Conservation (phyloP, 2,113 vertebrate genomes). For the Odocoileus virginianus region DNA sequence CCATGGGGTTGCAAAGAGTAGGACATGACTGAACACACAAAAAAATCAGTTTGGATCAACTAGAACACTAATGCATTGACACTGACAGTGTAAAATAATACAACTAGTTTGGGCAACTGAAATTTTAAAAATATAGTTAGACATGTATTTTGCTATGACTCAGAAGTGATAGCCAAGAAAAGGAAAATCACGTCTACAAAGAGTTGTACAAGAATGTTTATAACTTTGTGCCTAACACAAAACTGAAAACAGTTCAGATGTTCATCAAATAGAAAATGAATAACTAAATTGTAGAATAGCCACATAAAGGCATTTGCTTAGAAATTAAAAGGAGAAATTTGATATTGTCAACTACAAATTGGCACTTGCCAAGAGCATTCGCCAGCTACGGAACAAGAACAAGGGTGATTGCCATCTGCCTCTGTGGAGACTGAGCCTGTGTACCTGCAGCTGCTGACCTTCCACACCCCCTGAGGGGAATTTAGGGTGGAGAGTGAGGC, state of each 20-base stretch:
- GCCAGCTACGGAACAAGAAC: not conserved
- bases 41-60: not conserved
- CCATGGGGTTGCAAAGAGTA: not conserved
- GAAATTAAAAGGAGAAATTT: not conserved
- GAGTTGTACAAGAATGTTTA: not conserved
- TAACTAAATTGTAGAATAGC: not conserved
- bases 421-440: not conserved
- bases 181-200: not conserved
- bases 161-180: not conserved
- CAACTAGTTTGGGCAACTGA: not conserved
- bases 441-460: not conserved
- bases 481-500: not conserved
- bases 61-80: not conserved
- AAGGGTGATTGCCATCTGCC: not conserved
- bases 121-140: not conserved
- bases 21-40: not conserved
- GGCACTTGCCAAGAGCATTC: not conserved
- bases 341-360: not conserved
- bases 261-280: not conserved
- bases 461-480: not conserved
- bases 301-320: not conserved
- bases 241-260: not conserved
- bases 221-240: not conserved
- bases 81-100: not conserved
- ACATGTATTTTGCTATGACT: not conserved